Conservation (phyloP, 2,797 vertebrate species). For the Telmatherina bonti region DNA sequence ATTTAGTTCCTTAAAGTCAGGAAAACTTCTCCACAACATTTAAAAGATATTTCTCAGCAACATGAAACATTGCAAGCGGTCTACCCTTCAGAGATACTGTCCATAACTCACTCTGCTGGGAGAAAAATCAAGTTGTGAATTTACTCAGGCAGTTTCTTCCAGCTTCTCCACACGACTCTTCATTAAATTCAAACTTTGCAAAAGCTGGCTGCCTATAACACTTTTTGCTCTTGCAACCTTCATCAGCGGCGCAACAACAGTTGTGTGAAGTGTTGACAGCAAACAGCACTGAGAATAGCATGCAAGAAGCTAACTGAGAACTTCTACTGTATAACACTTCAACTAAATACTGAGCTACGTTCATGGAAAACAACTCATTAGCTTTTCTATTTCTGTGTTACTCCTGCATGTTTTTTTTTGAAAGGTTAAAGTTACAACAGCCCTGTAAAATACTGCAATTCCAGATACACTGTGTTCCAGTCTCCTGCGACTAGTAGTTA, state of each 20-base stretch:
- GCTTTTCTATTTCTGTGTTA: slow-evolving; percentile 2
- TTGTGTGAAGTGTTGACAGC: slow-evolving; percentile 22
- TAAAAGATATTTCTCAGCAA: slow-evolving; percentile 5
- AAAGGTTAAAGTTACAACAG: slow-evolving; percentile 16
- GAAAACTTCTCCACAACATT: neutral
- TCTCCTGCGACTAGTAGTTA: slow-evolving; percentile 8
- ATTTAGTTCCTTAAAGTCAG: slow-evolving; percentile 14
- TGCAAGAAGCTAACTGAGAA: slow-evolving; percentile 9
- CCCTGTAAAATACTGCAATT: slow-evolving; percentile 14
- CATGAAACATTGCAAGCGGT: neutral
- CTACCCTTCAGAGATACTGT: slow-evolving; percentile 1
- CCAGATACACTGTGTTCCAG: neutral
- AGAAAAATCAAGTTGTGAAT: slow-evolving; percentile 9
- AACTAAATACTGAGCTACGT: neutral
- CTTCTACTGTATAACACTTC: neutral
- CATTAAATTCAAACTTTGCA: slow-evolving; percentile 42
- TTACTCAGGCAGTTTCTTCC: slow-evolving; percentile 16
- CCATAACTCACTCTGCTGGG: neutral
- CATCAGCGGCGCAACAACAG: slow-evolving; percentile 6
- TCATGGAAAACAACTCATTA: neutral
- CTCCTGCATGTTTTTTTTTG: neutral
- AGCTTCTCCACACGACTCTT: slow-evolving; percentile 17
- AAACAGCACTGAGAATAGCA: slow-evolving; percentile 36
- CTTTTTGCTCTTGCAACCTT: slow-evolving; percentile 13
- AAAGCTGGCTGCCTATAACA: slow-evolving; percentile 3